Evolutionary conservation across 2,888 invertebrate genomes (phyloP), one percentile per base, ranked within the genome.

Genomic region (Penaeus monodon): DNA sequence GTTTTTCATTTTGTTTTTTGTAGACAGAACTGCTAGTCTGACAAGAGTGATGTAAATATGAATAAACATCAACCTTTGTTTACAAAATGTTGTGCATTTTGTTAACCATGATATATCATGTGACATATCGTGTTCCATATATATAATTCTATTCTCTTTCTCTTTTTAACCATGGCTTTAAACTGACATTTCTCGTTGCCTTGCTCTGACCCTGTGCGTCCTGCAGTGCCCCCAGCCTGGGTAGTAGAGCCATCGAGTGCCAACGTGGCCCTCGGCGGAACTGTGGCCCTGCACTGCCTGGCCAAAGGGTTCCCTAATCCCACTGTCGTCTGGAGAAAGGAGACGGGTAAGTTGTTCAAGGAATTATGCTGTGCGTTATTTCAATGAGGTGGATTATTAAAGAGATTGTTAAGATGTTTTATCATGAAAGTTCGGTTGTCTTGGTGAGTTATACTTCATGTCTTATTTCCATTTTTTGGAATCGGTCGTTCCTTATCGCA

Each of bases 251-350:
- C 93, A 0, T 91, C 91, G 65, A 92, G 93, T 89, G 91, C 92
- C n/a, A 92, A 91, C 49, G 88, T 88, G 70, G 77, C 88, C 6
- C 83, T 88, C 10, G 88, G 92, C 8, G 91, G 90, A 12, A 91
- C 92, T 65, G 95, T 98, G 70, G 96, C 96, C 92, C 92, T 98
- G 90, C 96, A 97, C 0, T 98, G 98, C 92, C 95, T 96, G 91
- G 96, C 96, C 1, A 95, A 95, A 90, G 97, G 97, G 33, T 94
- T 95, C 88, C 97, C 97, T 0, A 93, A 94, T 76, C 96, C 97
- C 14, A 93, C 94, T 20, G 94, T 97, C 88, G 94, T 95, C 81
- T 99, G 98, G 98, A 95, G 95, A 89, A 97, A 96, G 92, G 96
- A 98, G 57, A 88, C 88, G 68, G 88, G 90, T 90, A 78, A 81